These are phyloP conservation scores for Mormoops blainvillei DNA, from an alignment of 2,113 vertebrate species.

Conservation along the genomic window DNA sequence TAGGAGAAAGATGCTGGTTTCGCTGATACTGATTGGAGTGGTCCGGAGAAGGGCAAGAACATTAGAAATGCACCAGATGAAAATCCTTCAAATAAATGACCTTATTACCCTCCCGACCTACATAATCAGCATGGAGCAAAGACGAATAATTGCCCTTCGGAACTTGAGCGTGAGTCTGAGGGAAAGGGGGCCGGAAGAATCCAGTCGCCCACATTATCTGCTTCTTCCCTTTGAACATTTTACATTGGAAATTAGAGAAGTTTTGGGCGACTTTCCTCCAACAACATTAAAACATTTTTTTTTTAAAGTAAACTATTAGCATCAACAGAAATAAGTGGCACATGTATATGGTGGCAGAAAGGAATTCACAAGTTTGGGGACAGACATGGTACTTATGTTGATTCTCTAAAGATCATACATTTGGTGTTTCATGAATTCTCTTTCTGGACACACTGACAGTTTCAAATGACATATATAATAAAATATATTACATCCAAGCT, in stretches of 20 bases:
- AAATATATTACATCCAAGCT: not conserved
- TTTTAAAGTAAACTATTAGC: not conserved
- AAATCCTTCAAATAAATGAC: constrained; percentile 43
- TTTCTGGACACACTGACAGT: not conserved
- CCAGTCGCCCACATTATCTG: not conserved
- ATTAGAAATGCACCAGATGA: constrained; percentile 15
- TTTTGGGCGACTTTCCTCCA: not conserved
- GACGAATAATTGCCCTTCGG: not conserved
- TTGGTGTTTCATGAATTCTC: not conserved
- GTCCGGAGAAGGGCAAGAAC: constrained; percentile 15
- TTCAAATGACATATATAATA: not conserved
- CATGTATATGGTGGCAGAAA: not conserved
- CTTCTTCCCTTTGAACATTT: not conserved
- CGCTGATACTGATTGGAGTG: not conserved
- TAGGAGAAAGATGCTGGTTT: not conserved
- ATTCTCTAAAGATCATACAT: not conserved
- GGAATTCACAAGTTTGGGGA: not conserved
- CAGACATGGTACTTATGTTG: not conserved
- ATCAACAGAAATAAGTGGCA: not conserved
- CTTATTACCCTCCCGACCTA: constrained; percentile 31
- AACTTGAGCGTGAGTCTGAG: not conserved
- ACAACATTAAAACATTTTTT: not conserved
- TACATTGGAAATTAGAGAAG: not conserved
- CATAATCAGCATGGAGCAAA: not conserved
- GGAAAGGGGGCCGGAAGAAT: not conserved